Base-by-base conservation (phyloP, 2,888 invertebrate genomes). In the Meandrusa payeni region DNA sequence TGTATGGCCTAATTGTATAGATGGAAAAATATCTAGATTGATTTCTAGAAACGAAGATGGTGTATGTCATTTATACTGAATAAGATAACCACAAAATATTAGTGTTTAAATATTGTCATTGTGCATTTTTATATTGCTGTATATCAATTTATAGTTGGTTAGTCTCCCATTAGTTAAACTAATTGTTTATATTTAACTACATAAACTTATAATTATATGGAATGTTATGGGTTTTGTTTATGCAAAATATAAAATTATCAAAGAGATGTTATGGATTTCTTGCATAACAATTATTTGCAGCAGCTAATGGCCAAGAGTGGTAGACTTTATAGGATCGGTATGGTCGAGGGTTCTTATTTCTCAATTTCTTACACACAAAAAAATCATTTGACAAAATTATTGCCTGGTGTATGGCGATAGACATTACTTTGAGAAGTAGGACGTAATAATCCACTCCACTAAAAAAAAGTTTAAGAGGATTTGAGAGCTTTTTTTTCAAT, bases 191-290 rank as follows among this genome's bases (percentile, higher is more conserved):
- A 64, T 64, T 71, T 64, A 61, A 62, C 6, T 29, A 15, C 4
- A 29, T 34, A 7, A 15, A 32, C 20, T 27, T 27, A 22, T 31
- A 32, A 28, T 26, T 23, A 3, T 36, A 22, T 76, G 69, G 66
- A 76, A 69, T 72, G 70, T 76, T 77, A 59, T 69, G 69, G 64
- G 73, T 67, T 69, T 74, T 74, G 74, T 70, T 75, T 70, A 67
- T 75, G 73, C 65, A 73, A 71, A 69, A 69, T 59, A 52, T 57
- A 66, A 67, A 55, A 61, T 26, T n/a, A n/a, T n/a, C n/a, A n/a
- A n/a, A n/a, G n/a, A n/a, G n/a, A n/a, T n/a, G n/a, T n/a, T n/a
- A n/a, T n/a, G n/a, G n/a, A n/a, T n/a, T n/a, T n/a, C n/a, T n/a
- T n/a, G n/a, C n/a, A n/a, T n/a, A n/a, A n/a, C n/a, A n/a, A n/a